These are phyloP conservation scores for Mirza zaza DNA, from an alignment of 2,113 vertebrate genomes.

Conservation along the genomic window DNA sequence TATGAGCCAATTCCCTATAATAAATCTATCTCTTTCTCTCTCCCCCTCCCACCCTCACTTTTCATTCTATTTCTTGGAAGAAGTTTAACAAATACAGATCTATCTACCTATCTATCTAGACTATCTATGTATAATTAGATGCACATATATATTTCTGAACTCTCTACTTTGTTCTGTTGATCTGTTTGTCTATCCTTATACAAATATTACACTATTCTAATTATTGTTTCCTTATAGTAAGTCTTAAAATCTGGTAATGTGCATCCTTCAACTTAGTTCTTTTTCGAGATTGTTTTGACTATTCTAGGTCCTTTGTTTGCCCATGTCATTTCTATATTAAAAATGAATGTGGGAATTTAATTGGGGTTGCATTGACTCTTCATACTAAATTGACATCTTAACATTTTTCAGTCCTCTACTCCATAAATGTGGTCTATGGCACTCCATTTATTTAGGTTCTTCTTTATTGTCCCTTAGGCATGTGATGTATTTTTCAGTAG, in stretches of 20 bases:
- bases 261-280: slow-evolving; percentile 42
- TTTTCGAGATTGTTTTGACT: background rate
- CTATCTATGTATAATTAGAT: background rate
- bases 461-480: background rate
- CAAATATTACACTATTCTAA: background rate
- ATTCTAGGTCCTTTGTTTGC: slow-evolving; percentile 48
- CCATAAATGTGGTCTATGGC: background rate
- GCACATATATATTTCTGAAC: background rate
- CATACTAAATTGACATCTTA: background rate
- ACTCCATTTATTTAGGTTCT: background rate
- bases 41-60: background rate
- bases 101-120: too few relatives aligned
- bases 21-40: background rate
- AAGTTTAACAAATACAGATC: background rate
- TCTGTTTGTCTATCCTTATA: background rate
- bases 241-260: background rate
- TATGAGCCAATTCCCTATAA: background rate
- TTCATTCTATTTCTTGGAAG: background rate
- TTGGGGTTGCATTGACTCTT: background rate
- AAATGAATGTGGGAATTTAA: background rate
- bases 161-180: background rate
- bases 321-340: slow-evolving; percentile 51
- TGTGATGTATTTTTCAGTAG: background rate
- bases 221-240: background rate
- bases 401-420: background rate